phyloP scores from a whole-genome alignment of 2,888 invertebrate species.

The Nephrotoma flavescens region DNA sequence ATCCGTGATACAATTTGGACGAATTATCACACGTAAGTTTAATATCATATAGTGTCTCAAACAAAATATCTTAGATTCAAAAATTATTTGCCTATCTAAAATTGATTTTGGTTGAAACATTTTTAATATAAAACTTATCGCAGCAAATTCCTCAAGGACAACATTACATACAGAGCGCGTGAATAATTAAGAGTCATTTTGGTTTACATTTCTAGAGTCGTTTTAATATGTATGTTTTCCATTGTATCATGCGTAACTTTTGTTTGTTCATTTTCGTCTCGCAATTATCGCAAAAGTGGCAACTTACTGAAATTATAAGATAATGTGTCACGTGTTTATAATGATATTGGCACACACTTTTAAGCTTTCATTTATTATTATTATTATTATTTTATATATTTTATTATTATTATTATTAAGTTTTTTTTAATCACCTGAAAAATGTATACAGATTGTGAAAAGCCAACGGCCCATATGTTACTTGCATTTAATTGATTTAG shows the following conservation, averaged over 20 bases:
- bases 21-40: neutral
- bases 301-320: neutral
- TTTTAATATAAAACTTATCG: neutral
- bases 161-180: neutral
- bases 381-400: neutral
- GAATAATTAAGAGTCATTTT: neutral
- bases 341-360: conserved; percentile 20
- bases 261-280: neutral
- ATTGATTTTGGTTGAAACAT: neutral
- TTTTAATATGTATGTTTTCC: neutral
- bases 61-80: too few species aligned
- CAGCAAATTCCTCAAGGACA: neutral
- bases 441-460: neutral
- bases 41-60: too few species aligned
- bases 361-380: conserved; percentile 4
- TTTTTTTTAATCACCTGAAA: neutral
- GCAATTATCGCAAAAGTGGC: neutral
- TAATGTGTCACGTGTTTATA: conserved; percentile 9
- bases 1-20: neutral
- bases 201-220: neutral
- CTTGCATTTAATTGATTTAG: neutral
- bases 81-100: too few species aligned
- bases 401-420: conserved; percentile 1
- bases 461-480: neutral
- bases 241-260: neutral